These are phyloP conservation scores for Philotrypesis tridentata DNA, from an alignment of 1,140 invertebrate species.

Conservation along the genomic window DNA sequence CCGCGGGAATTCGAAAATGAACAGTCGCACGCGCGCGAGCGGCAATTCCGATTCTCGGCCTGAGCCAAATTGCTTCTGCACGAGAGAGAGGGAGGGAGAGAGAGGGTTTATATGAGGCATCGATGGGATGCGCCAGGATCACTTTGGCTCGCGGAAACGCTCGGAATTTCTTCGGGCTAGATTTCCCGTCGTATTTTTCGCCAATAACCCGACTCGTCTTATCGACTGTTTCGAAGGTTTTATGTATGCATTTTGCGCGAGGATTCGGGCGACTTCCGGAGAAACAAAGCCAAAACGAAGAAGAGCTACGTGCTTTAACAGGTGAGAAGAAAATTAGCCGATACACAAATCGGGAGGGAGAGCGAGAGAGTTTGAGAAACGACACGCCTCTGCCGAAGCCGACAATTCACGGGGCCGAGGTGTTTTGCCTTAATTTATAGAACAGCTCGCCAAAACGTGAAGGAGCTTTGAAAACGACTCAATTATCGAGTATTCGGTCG, in stretches of 20 bases:
- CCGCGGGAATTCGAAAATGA: constrained; percentile 28
- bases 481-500: constrained; percentile 37
- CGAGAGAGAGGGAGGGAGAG: neutral
- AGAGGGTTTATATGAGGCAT: neutral
- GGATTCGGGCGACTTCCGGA: too few relatives aligned
- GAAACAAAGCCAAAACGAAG: too few relatives aligned
- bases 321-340: too few relatives aligned
- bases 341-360: too few relatives aligned
- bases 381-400: too few relatives aligned
- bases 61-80: constrained; percentile 1
- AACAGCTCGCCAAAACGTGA: constrained; percentile 14
- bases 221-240: too few relatives aligned
- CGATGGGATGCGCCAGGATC: neutral
- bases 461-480: constrained; percentile 37
- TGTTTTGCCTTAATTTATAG: constrained; percentile 29
- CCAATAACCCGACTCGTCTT: neutral
- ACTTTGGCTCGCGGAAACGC: neutral
- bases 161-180: neutral
- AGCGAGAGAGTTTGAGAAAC: too few relatives aligned
- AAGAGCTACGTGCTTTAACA: too few relatives aligned
- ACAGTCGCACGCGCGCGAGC: constrained; percentile 22
- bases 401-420: too few relatives aligned
- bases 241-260: too few relatives aligned
- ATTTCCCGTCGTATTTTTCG: neutral
- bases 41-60: constrained; percentile 8